A percentile compares a stretch with the other conserved stretches of the same genome.
Conservation (phyloP, 2,888 invertebrate species). For the Candidula unifasciata region DNA sequence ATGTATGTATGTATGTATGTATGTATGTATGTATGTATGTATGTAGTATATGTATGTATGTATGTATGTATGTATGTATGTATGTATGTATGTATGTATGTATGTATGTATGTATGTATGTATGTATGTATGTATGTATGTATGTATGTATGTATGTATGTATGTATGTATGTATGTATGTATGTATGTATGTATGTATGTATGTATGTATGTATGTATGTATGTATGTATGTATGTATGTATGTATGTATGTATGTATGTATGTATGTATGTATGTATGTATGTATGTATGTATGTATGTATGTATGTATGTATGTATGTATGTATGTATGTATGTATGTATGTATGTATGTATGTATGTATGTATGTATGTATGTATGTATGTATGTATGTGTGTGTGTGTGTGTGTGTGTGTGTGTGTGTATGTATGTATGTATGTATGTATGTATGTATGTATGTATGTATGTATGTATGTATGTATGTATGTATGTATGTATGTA, state of each 20-base stretch:
- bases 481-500: too few species aligned
- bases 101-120: not conserved
- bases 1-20: not conserved
- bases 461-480: too few species aligned
- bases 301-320: too few species aligned
- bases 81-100: not conserved
- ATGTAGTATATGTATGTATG: not conserved
- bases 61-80: not conserved
- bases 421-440: constrained; percentile 23
- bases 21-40: not conserved
- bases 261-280: constrained; percentile 11
- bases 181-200: too few species aligned
- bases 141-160: too few species aligned
- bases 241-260: not conserved
- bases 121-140: not conserved
- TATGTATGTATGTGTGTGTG: not conserved
- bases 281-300: too few species aligned
- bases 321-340: too few species aligned
- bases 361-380: constrained; percentile 17
- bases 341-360: too few species aligned
- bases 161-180: too few species aligned
- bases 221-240: too few species aligned
- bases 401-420: constrained; percentile 27
- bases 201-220: too few species aligned
- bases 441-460: constrained; percentile 12